Evolutionary conservation across 2,797 vertebrate species (phyloP).

Genomic region (Glyptemys insculpta): DNA sequence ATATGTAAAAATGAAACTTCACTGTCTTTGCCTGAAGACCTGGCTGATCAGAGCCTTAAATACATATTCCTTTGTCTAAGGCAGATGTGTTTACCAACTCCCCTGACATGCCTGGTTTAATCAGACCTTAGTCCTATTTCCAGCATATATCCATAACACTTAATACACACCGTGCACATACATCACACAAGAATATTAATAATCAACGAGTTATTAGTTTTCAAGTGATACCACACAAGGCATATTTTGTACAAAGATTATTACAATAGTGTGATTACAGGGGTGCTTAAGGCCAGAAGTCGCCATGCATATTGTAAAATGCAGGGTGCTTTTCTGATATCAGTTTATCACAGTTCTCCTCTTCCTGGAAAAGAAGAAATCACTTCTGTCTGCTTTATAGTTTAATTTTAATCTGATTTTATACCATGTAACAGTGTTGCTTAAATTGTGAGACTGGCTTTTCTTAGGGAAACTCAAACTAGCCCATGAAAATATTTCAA

Average conservation of each 20-base stretch:
- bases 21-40: too few species aligned
- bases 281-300: too few species aligned
- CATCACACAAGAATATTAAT: neutral
- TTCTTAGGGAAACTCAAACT: neutral
- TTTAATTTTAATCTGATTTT: neutral
- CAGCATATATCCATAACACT: neutral
- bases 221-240: neutral
- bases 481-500: slow-evolving; percentile 21
- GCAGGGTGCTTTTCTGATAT: neutral
- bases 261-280: neutral
- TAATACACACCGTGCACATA: neutral
- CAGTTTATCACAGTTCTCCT: neutral
- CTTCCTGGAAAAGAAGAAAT: neutral
- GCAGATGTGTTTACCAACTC: neutral
- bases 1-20: neutral
- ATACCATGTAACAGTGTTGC: neutral
- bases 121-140: neutral
- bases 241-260: neutral
- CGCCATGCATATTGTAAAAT: neutral
- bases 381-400: neutral
- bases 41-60: too few species aligned
- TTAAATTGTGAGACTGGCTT: neutral
- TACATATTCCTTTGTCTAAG: too few species aligned
- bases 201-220: neutral
- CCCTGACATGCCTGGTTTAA: neutral